A percentile compares a stretch with the other conserved stretches of the same genome.
Evolutionary conservation across 1,140 invertebrate species (phyloP).

Genomic region (Drosophila sechellia): DNA sequence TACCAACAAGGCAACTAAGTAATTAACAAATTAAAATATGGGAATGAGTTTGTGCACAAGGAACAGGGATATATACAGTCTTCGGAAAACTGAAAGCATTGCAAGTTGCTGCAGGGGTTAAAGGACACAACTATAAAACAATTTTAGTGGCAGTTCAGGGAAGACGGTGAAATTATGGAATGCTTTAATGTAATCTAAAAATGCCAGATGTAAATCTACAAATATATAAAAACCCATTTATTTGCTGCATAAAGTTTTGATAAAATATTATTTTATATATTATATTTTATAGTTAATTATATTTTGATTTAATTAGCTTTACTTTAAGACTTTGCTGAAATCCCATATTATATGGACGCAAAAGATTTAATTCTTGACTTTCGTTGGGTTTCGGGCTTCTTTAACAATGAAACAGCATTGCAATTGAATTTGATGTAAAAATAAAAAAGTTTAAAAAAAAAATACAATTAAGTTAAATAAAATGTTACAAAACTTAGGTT

Average conservation of each 20-base stretch:
- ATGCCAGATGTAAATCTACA: not conserved
- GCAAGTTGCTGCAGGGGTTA: not conserved
- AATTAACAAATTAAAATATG: conserved; percentile 81
- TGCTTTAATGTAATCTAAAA: not conserved
- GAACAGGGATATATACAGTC: not conserved
- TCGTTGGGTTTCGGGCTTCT: too few relatives aligned
- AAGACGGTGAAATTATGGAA: not conserved
- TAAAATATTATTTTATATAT: not conserved
- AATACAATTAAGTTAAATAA: too few relatives aligned
- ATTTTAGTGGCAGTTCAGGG: conserved; percentile 10
- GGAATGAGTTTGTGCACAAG: conserved; percentile 10
- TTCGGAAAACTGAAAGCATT: not conserved
- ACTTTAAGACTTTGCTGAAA: too few relatives aligned
- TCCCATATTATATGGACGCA: too few relatives aligned
- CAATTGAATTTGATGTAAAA: too few relatives aligned
- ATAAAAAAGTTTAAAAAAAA: too few relatives aligned
- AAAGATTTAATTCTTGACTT: too few relatives aligned
- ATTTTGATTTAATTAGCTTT: too few relatives aligned
- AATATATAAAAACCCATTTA: not conserved
- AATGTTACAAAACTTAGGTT: too few relatives aligned
- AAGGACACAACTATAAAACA: not conserved
- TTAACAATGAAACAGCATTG: too few relatives aligned
- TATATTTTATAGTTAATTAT: too few relatives aligned
- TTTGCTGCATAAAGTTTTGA: not conserved
- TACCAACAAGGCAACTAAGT: conserved; percentile 60